A percentile compares a stretch with the other conserved stretches of the same genome.
Evolutionary conservation across 2,113 vertebrate species (phyloP).

Genomic region (Meleagris gallopavo): DNA sequence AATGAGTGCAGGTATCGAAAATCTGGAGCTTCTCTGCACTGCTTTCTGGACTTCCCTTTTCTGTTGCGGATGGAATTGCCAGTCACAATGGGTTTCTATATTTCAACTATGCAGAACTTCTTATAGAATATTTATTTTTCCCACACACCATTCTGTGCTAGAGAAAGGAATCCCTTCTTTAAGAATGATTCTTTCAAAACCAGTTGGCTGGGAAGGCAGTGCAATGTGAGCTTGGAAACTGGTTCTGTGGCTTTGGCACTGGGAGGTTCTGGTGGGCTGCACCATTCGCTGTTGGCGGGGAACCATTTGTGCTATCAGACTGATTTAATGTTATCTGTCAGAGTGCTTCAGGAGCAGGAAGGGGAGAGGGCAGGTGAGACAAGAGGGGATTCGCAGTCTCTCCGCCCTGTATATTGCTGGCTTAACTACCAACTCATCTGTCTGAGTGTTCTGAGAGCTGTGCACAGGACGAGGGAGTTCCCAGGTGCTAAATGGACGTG

Average conservation of each 20-base stretch:
- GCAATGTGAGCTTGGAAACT: background rate
- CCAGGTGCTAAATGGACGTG: accelerated
- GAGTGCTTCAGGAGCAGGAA: background rate
- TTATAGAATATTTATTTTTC: background rate
- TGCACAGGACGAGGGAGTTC: background rate
- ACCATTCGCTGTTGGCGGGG: background rate
- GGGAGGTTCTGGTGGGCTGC: background rate
- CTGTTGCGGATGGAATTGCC: background rate
- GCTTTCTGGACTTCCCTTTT: background rate
- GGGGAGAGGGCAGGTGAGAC: background rate
- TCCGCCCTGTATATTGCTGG: background rate
- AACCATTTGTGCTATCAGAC: background rate
- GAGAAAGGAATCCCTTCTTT: background rate
- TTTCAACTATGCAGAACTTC: background rate
- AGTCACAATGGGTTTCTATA: accelerated
- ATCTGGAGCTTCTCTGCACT: background rate
- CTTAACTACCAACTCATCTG: background rate
- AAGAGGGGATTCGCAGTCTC: background rate
- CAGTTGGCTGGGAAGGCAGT: background rate
- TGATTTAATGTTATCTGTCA: background rate
- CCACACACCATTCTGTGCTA: background rate
- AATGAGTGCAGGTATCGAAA: background rate
- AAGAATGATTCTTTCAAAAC: background rate
- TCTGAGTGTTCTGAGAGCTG: background rate
- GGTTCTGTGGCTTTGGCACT: background rate